Evolutionary conservation across 2,888 invertebrate genomes (phyloP), one percentile per base, ranked within the genome.

Genomic region (Oligia strigilis): DNA sequence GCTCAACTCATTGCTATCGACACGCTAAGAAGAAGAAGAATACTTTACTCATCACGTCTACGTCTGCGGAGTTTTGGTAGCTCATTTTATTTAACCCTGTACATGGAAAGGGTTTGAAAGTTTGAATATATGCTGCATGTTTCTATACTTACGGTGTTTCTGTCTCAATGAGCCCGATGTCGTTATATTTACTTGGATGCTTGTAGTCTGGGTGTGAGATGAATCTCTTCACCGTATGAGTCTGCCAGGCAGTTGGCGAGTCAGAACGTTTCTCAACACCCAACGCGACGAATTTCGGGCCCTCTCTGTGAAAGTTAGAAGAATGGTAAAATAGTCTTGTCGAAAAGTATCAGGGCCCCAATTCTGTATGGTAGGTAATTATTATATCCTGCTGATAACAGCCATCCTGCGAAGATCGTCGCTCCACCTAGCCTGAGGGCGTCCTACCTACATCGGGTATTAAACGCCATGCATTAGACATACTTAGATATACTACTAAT

Each of bases 111-210:
- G 40, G 5, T 4, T 40, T n/a, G 4, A 60, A 11, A 5, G 5
- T 4, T 40, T n/a, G 4, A 60, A 11, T 13, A 4, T 64, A 36
- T 64, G 2, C 1, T 40, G 23, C 40, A 11, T 23, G 11, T 40
- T 40, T 65, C 2, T 40, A 74, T 72, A 88, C 92, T 92, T 65
- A 93, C 93, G 65, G 52, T 5, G 62, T 81, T 1, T 90, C 90
- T 0, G 88, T 88, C 76, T 92, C 88, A n/a, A 93, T 71, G 0
- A 94, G 77, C 0, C 90, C 93, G 2, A 94, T 93, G 60, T 94
- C 93, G 46, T 93, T 81, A 75, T 94, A 93, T 19, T 88, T 90
- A 0, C 1, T 6, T 0, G 91, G 88, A 0, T 84, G 23, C 0
- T 78, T 78, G 85, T 89, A 93, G 0, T 87, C 82, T 0, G 93